Conservation (phyloP, 2,797 vertebrate genomes). For the Selene dorsalis region DNA sequence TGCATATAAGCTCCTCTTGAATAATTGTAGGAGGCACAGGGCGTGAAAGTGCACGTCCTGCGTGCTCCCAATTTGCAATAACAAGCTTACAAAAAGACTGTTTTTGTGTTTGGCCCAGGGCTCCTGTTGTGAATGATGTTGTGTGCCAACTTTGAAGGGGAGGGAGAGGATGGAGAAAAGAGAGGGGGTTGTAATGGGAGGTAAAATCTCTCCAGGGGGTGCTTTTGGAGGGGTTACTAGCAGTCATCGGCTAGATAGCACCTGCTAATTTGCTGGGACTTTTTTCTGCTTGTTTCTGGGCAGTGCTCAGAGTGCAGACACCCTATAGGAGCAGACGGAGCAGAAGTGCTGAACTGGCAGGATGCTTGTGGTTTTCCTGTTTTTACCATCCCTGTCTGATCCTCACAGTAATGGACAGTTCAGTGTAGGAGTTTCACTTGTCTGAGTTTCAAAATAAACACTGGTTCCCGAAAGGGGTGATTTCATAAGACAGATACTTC, state of each 20-base stretch:
- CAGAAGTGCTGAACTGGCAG: constrained; percentile 66
- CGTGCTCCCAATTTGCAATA: constrained; percentile 74
- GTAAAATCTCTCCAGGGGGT: constrained; percentile 64
- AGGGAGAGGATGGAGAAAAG: constrained; percentile 29
- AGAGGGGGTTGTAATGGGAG: constrained; percentile 48
- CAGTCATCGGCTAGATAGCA: constrained; percentile 66
- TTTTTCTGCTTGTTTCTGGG: constrained; percentile 35
- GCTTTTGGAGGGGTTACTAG: constrained; percentile 72
- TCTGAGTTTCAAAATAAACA: constrained; percentile 51
- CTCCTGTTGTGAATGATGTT: constrained; percentile 59
- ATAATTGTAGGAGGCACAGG: constrained; percentile 68
- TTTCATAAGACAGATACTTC: constrained; percentile 44
- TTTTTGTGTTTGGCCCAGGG: constrained; percentile 70
- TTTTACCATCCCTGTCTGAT: constrained; percentile 61
- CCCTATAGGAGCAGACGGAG: constrained; percentile 48
- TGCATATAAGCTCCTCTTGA: constrained; percentile 68
- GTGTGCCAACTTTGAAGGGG: constrained; percentile 63
- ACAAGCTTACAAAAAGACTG: constrained; percentile 68
- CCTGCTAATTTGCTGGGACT: constrained; percentile 57
- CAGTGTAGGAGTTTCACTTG: constrained; percentile 58
- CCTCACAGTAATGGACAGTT: constrained; percentile 33
- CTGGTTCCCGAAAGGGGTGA: constrained; percentile 47
- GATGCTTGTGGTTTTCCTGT: constrained; percentile 74
- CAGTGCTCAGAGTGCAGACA: constrained; percentile 46
- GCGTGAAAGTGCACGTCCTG: constrained; percentile 69